phyloP scores from a whole-genome alignment of 2,888 invertebrate genomes.

The Griposia aprilina region DNA sequence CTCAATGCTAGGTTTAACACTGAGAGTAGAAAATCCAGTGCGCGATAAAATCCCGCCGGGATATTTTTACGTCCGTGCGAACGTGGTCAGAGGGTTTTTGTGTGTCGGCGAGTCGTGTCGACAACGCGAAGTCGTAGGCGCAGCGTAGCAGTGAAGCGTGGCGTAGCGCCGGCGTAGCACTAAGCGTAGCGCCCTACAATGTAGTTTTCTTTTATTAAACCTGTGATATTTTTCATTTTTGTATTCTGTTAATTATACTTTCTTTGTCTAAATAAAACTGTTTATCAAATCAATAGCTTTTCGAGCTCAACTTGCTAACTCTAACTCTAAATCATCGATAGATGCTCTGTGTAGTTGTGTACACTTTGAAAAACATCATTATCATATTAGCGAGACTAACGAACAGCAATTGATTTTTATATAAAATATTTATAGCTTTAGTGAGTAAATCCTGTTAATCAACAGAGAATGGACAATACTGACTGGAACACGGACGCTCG shows the following conservation, averaged over 20 bases:
- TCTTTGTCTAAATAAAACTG: background rate
- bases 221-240: background rate
- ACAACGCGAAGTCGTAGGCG: background rate
- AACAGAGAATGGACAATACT: constrained; percentile 92
- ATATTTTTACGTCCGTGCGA: background rate
- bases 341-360: background rate
- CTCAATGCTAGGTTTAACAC: too few relatives aligned
- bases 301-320: background rate
- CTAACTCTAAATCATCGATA: background rate
- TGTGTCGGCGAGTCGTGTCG: background rate
- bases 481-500: constrained; percentile 90
- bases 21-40: too few relatives aligned
- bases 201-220: background rate
- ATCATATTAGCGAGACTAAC: background rate
- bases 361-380: background rate
- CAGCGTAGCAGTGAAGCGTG: background rate
- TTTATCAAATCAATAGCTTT: background rate
- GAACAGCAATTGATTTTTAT: too few relatives aligned
- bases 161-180: constrained; percentile 5
- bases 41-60: too few relatives aligned
- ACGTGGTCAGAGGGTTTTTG: background rate
- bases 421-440: background rate
- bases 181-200: background rate
- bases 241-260: background rate
- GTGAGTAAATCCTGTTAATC: constrained; percentile 73